Base-by-base conservation (phyloP, 2,797 vertebrate genomes). In the Eulemur mongoz region DNA sequence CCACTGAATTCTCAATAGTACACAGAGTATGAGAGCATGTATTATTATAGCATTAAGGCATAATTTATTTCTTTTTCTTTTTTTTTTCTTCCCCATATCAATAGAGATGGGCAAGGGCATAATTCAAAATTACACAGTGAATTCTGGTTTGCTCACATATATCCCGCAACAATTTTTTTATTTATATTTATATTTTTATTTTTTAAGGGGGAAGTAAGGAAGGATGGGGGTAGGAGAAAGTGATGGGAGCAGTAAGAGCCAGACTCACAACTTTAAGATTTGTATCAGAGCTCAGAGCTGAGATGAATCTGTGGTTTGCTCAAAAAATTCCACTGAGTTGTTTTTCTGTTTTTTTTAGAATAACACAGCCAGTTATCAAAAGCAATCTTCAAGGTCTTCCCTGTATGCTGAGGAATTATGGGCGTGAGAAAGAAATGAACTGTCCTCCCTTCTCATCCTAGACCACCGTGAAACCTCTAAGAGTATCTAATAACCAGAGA, bases 341-440 rank as follows among this genome's bases (percentile, higher is more conserved):
- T 15, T 85, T 67, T 78, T n/a, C 4, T 32, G 5, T 72, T 40
- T 59, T n/a, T 69, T 45, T 65, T 30, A 76, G 70, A 86, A 82
- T 61, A 45, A 88, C 43, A 91, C 1, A 86, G 61, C 40, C n/a
- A 84, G 8, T 69, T 73, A 86, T 59, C 32, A 90, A 89, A 93
- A 82, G 15, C 89, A 94, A 90, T 45, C 72, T 82, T 25, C 15
- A 70, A 63, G 18, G 81, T 61, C 38, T 69, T 80, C 23, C 50
- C 5, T 40, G 5, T 43, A 45, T 57, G 27, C n/a, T 90, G 54
- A 91, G 27, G 38, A 94, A 82, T 75, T 35, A 89, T 43, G 23
- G 10, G 61, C 57, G 23, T 76, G 52, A 94, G 75, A 92, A 90
- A 94, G 75, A 72, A 72, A 91, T 65, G 30, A 89, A 57, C 69